Evolutionary conservation across 2,113 vertebrate genomes (phyloP), one percentile per base, ranked within the genome.

Genomic region (Holacanthus passer): DNA sequence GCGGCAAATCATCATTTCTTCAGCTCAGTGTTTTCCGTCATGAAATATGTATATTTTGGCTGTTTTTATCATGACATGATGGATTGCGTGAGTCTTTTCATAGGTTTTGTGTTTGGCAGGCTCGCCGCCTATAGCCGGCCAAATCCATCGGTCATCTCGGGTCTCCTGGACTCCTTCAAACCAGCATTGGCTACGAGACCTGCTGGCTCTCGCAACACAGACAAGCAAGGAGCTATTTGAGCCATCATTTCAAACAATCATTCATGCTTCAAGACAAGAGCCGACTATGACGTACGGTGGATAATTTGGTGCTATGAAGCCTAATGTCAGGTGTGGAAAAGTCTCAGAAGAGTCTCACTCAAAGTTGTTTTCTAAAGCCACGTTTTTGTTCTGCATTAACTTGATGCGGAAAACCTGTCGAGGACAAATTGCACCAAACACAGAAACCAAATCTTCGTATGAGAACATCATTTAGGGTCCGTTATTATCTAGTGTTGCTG

Each of bases 11-110:
- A 81, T 77, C 53, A 64, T 60, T 85, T 75, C 72, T 12, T 20
- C 22, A 35, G 32, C 47, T 77, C 45, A n/a, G 20, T 87, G 81
- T 81, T 90, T 87, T 83, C 48, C 67, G 59, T 87, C 79, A 87
- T 82, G 83, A 82, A 85, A 76, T 86, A 86, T 77, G 76, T 70
- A 84, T 87, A 84, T 88, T 84, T 72, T 60, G 62, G 43, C 52
- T 50, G 53, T 65, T 84, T 87, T 66, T 56, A 64, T 59, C 52
- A n/a, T n/a, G 39, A 75, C 60, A 43, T 69, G 81, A 81, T 73
- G 32, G 65, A 84, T 59, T 78, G 74, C 50, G 56, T n/a, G 73
- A 80, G 72, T 37, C 37, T 53, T 82, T 73, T 43, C 53, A 89
- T 66, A 48, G 64, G 37, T 62, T 80, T 48, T 48, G 69, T 45